A percentile compares a stretch with the other conserved stretches of the same genome.
These are phyloP conservation scores for Dynastes grantii DNA, from an alignment of 2,888 invertebrate species.

Conservation along the genomic window DNA sequence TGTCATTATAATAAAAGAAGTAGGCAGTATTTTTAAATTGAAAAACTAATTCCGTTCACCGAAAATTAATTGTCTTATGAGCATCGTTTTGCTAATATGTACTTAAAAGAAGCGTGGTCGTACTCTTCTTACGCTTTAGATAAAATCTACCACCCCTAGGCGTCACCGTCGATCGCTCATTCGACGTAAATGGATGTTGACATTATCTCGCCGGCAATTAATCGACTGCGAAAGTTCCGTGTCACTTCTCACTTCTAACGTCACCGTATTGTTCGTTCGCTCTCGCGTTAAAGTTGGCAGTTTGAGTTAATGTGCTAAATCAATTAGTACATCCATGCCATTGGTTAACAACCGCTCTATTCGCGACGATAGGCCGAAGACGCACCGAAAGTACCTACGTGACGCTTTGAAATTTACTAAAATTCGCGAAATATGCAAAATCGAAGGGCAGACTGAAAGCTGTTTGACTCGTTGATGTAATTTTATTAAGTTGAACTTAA, in stretches of 20 bases:
- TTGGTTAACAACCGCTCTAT: neutral
- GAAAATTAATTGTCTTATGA: no score
- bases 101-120: no score
- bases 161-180: constrained; percentile 8
- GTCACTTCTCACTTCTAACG: constrained; percentile 15
- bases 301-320: constrained; percentile 26
- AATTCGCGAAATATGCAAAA: no score
- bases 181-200: constrained; percentile 32
- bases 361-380: neutral
- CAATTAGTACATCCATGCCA: constrained; percentile 7
- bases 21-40: no score
- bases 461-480: no score
- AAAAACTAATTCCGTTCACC: no score
- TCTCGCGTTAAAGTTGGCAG: constrained; percentile 24
- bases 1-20: no score
- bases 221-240: constrained; percentile 35
- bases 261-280: constrained; percentile 29
- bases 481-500: no score
- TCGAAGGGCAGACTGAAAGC: no score
- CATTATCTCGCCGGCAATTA: constrained; percentile 31
- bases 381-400: neutral
- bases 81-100: no score
- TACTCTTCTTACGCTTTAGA: neutral
- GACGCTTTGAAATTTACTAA: no score
- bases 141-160: neutral